phyloP scores from a whole-genome alignment of 2,113 vertebrate species.

The Chaenogobius annularis region DNA sequence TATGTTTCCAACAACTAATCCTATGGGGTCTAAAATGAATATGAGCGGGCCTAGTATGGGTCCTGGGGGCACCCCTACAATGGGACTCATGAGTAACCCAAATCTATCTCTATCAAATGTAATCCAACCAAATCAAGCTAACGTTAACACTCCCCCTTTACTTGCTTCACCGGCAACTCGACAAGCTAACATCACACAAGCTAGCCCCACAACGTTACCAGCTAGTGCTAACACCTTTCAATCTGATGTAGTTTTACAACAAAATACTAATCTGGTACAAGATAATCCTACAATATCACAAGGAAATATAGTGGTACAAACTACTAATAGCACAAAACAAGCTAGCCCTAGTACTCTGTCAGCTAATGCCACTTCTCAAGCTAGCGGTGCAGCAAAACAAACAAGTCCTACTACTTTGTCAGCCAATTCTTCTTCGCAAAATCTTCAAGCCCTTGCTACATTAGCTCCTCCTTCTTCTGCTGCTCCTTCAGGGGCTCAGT shows the following conservation, averaged over 20 bases:
- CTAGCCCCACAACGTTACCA: background rate
- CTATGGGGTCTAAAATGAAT: background rate
- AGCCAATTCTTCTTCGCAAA: background rate
- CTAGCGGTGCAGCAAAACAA: background rate
- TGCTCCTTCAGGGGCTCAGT: constrained; percentile 9
- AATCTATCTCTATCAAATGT: constrained; percentile 13
- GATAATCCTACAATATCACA: background rate
- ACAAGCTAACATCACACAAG: background rate
- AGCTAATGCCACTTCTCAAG: background rate
- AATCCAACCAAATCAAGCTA: constrained; percentile 1
- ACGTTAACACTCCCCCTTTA: background rate
- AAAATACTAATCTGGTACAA: background rate
- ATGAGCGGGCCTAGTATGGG: constrained; percentile 19
- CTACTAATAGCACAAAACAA: background rate
- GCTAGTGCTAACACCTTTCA: background rate
- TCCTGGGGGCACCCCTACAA: constrained; percentile 11
- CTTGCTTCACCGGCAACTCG: background rate
- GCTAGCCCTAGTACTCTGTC: background rate
- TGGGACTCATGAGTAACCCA: constrained; percentile 8
- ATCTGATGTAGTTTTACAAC: background rate
- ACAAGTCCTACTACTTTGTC: constrained; percentile 17
- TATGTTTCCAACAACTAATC: constrained; percentile 14
- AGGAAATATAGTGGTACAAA: background rate
- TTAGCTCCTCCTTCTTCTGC: constrained; percentile 19
- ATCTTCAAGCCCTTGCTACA: background rate